These are phyloP conservation scores for Iguana delicatissima DNA, from an alignment of 2,797 vertebrate genomes.

Conservation along the genomic window DNA sequence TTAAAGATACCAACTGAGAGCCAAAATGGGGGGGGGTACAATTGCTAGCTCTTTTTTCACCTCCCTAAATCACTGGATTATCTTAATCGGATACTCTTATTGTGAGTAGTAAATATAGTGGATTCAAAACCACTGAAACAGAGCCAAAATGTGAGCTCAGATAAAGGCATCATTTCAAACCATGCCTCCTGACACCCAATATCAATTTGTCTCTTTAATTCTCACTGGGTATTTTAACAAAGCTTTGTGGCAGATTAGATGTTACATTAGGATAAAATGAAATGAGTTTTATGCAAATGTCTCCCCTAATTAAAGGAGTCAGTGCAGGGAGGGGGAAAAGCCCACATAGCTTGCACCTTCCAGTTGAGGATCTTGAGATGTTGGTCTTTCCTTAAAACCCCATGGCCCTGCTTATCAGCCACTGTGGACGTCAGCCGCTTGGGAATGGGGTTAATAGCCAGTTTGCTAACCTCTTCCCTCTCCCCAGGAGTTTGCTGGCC, in stretches of 20 bases:
- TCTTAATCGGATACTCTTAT: constrained; percentile 54
- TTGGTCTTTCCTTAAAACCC: not conserved
- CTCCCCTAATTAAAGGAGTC: constrained; percentile 13
- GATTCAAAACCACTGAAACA: constrained; percentile 23
- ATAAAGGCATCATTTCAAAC: not conserved
- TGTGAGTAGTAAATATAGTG: constrained; percentile 29
- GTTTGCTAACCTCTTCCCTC: too few species aligned
- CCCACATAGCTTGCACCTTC: not conserved
- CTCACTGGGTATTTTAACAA: constrained; percentile 6
- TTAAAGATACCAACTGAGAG: constrained; percentile 18
- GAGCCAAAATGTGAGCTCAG: constrained; percentile 11
- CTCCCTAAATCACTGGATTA: constrained; percentile 36
- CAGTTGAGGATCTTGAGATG: not conserved
- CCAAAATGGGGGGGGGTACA: constrained; percentile 17
- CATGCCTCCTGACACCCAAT: not conserved
- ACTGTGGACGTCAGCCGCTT: not conserved
- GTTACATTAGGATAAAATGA: constrained; percentile 24
- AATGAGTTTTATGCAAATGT: constrained; percentile 16
- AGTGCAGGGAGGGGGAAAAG: not conserved
- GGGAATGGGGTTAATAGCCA: not conserved
- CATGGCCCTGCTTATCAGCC: too few species aligned
- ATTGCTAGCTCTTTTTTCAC: constrained; percentile 37
- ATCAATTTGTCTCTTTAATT: constrained; percentile 36
- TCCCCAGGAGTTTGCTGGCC: too few species aligned
- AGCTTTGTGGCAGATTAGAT: constrained; percentile 32